phyloP scores from a whole-genome alignment of 2,888 invertebrate genomes.

The Parnassius orleans region DNA sequence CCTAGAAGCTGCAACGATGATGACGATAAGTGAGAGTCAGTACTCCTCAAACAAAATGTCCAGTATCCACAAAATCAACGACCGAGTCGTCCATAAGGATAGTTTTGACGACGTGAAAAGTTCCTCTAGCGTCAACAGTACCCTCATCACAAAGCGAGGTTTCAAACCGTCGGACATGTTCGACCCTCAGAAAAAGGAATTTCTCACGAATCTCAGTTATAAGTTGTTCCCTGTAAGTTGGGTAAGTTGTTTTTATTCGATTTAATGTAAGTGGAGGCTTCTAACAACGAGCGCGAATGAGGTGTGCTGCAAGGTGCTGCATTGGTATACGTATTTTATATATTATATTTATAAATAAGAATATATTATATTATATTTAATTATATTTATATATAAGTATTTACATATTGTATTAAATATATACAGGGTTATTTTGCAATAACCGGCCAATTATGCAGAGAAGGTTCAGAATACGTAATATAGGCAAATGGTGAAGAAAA shows the following conservation, averaged over 20 bases:
- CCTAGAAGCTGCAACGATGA: constrained; percentile 55
- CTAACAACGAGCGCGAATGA: constrained; percentile 45
- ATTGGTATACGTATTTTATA: constrained; percentile 35
- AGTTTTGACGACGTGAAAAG: constrained; percentile 74
- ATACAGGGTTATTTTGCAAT: too few species aligned
- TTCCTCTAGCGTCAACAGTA: constrained; percentile 77
- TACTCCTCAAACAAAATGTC: constrained; percentile 77
- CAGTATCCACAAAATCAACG: constrained; percentile 73
- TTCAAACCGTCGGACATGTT: constrained; percentile 93
- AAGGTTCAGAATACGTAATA: too few species aligned
- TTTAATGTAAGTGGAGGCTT: constrained; percentile 50
- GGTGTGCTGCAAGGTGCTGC: constrained; percentile 51
- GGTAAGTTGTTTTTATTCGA: constrained; percentile 81
- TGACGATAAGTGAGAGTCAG: constrained; percentile 78
- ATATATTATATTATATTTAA: constrained; percentile 30
- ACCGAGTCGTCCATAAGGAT: constrained; percentile 69
- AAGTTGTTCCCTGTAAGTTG: constrained; percentile 91
- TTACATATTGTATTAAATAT: not conserved
- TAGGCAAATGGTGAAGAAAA: too few species aligned
- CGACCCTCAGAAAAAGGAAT: constrained; percentile 90
- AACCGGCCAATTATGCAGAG: too few species aligned
- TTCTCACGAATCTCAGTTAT: constrained; percentile 89
- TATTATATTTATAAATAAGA: constrained; percentile 28
- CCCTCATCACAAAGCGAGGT: constrained; percentile 86
- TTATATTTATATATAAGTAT: constrained; percentile 7